A percentile compares a stretch with the other conserved stretches of the same genome.
Conservation (phyloP, 1,140 invertebrate species). For the Papilio machaon region DNA sequence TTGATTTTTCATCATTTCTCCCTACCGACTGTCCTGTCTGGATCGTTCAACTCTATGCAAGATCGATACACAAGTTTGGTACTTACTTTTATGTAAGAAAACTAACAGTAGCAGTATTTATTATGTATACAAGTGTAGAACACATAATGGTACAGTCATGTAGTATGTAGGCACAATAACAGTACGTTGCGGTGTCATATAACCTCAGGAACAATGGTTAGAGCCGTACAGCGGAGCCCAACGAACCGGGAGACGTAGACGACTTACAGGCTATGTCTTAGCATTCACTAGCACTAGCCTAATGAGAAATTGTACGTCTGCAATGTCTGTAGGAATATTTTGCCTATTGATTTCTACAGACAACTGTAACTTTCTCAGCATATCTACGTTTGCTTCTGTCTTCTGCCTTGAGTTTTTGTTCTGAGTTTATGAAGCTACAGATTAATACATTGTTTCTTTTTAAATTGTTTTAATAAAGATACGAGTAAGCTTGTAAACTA, state of each 20-base stretch:
- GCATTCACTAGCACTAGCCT: background rate
- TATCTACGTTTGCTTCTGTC: too few relatives aligned
- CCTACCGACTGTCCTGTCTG: too few relatives aligned
- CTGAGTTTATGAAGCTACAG: too few relatives aligned
- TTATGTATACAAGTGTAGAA: background rate
- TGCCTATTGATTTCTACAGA: background rate
- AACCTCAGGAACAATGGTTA: conserved; percentile 19
- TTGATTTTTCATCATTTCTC: background rate
- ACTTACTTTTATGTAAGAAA: background rate
- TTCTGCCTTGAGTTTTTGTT: too few relatives aligned
- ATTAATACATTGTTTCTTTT: background rate
- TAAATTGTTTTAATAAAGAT: background rate
- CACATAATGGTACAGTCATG: background rate
- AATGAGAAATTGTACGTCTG: conserved; percentile 19
- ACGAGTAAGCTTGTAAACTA: background rate
- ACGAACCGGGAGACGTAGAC: background rate
- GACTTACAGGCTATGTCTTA: background rate
- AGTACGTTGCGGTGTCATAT: background rate
- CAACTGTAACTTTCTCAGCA: background rate
- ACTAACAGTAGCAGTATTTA: background rate
- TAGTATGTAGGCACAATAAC: background rate
- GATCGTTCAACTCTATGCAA: background rate
- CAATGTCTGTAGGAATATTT: background rate
- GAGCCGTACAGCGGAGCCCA: background rate
- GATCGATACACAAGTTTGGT: background rate